Evolutionary conservation across 2,113 vertebrate genomes (phyloP).

Genomic region (Ochotona princeps): DNA sequence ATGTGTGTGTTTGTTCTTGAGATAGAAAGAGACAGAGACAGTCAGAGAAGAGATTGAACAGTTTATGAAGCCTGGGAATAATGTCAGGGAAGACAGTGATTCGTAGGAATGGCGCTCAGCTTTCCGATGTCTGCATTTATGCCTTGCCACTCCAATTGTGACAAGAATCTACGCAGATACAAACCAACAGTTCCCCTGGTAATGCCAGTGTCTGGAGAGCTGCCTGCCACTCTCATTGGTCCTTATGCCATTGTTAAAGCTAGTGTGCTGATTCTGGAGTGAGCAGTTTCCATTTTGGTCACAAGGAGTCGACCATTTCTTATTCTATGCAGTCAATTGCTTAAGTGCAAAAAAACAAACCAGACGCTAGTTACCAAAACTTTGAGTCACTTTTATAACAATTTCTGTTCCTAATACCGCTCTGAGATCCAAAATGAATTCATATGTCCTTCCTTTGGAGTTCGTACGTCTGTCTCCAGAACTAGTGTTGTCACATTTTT

Average conservation of each 20-base stretch:
- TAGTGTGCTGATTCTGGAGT: not conserved
- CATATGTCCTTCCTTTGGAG: not conserved
- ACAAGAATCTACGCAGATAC: not conserved
- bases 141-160: not conserved
- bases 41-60: not conserved
- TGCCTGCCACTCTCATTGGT: not conserved
- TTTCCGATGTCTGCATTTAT: constrained; percentile 19
- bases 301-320: not conserved
- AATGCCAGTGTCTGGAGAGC: not conserved
- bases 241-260: not conserved
- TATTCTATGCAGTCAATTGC: not conserved
- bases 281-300: not conserved
- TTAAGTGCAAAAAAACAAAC: not conserved
- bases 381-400: not conserved
- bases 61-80: not conserved
- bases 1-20: not conserved
- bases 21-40: not conserved
- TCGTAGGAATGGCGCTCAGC: not conserved
- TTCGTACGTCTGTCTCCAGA: not conserved
- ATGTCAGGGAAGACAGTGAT: not conserved
- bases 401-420: not conserved
- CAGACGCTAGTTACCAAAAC: not conserved
- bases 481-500: not conserved
- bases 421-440: constrained; percentile 48
- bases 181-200: not conserved